Evolutionary conservation across 1,140 invertebrate species (phyloP).

Genomic region (Drosophila nannoptera): DNA sequence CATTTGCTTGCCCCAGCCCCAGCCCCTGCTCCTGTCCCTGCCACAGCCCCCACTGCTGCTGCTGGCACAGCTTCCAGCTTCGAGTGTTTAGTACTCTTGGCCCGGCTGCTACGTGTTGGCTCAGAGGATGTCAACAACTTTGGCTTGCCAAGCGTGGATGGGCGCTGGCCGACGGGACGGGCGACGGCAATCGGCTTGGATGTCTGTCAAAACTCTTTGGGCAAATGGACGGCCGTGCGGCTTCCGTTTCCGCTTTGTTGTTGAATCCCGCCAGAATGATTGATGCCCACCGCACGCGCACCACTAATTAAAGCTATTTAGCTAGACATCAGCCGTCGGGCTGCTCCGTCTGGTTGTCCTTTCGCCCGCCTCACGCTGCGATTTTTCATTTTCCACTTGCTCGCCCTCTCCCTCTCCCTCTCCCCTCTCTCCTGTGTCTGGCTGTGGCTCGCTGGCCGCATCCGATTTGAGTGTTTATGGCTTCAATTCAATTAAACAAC

Average conservation of each 20-base stretch:
- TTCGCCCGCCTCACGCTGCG: slow-evolving; percentile 26
- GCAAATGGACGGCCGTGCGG: slow-evolving; percentile 40
- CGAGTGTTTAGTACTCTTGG: slow-evolving; percentile 69
- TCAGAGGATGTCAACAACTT: slow-evolving; percentile 74
- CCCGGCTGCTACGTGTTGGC: slow-evolving; percentile 62
- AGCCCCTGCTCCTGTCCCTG: slow-evolving; percentile 2
- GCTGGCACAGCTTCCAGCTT: background rate
- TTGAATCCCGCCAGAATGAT: slow-evolving; percentile 43
- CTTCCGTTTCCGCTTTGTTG: slow-evolving; percentile 46
- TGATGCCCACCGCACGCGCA: slow-evolving; percentile 60
- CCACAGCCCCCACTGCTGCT: background rate
- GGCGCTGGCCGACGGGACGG: slow-evolving; percentile 37
- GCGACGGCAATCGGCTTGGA: slow-evolving; percentile 46
- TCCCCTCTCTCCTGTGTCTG: background rate
- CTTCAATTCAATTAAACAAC: slow-evolving; percentile 77
- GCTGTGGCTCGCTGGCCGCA: too few species aligned
- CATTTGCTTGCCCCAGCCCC: slow-evolving; percentile 50
- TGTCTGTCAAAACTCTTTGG: slow-evolving; percentile 59
- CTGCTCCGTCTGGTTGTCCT: slow-evolving; percentile 10
- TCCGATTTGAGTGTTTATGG: slow-evolving; percentile 67
- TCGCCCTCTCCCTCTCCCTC: slow-evolving; percentile 20
- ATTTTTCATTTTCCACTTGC: slow-evolving; percentile 55
- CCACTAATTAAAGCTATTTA: slow-evolving; percentile 76
- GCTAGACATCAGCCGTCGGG: slow-evolving; percentile 31
- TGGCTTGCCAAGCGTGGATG: slow-evolving; percentile 50